Evolutionary conservation across 2,113 vertebrate species (phyloP), one percentile per base, ranked within the genome.

Genomic region (Motacilla tschutschensis): DNA sequence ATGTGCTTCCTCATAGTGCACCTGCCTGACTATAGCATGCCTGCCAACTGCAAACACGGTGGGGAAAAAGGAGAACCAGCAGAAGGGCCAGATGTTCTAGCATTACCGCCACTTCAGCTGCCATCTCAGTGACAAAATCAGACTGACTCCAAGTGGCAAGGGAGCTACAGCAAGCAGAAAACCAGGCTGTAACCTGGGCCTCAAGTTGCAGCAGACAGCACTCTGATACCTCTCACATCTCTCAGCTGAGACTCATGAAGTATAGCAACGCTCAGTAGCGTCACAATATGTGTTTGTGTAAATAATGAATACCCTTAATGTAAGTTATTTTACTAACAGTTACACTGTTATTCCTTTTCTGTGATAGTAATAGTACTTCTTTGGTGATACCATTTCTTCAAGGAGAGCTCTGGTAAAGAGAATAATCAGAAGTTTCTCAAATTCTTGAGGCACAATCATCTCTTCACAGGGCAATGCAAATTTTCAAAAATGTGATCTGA

Each of bases 41-140:
- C 55, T 15, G 51, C 9, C 6, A 50, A 19, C 12, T 2, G 0
- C 53, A 59, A 35, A 26, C 25, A 14, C 0, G 3, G 25, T 7
- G 17, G 7, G 8, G 6, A 7, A 5, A 48, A 47, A 29, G 33
- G 18, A 80, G 38, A 25, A 58, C 48, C 65, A 51, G 21, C 55
- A 67, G 53, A 47, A 8, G 21, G 48, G 28, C 29, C 35, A 40
- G 35, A 17, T 26, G 26, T 65, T 73, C 50, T 4, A 36, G 19
- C 22, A 4, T 19, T 48, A 22, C 29, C 35, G 43, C n/a, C 58
- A 14, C 43, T 59, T 41, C 50, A 53, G 65, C 63, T 53, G 35
- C 78, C 58, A 48, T 17, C 50, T 46, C 58, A 6, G 22, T 3
- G 38, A 59, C 43, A 63, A 51, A 69, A 65, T 69, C 47, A 21